A percentile compares a stretch with the other conserved stretches of the same genome.
These are phyloP conservation scores for Nicator chloris DNA, from an alignment of 2,113 vertebrate genomes.

Conservation along the genomic window DNA sequence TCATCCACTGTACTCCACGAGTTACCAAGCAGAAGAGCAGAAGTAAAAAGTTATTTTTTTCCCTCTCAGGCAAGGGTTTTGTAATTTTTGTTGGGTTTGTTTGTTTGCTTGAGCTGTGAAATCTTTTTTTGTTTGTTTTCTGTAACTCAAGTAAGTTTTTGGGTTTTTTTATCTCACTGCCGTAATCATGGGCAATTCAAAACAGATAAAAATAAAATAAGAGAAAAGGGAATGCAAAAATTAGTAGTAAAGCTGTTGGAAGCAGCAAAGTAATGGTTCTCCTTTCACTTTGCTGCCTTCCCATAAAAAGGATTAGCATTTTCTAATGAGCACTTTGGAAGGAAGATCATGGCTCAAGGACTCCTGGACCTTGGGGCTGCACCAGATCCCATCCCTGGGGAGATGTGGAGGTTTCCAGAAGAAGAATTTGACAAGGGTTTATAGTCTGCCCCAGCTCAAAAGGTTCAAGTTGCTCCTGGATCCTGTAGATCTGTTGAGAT, in stretches of 20 bases:
- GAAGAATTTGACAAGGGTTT: background rate
- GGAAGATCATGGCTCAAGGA: background rate
- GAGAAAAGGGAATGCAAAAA: background rate
- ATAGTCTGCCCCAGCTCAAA: background rate
- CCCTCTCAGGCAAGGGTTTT: background rate
- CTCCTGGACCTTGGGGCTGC: background rate
- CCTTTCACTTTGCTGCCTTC: background rate
- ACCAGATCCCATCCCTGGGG: background rate
- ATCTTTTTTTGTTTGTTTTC: background rate
- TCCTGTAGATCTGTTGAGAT: background rate
- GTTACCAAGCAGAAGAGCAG: background rate
- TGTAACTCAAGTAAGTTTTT: background rate
- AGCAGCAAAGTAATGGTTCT: background rate
- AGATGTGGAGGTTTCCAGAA: background rate
- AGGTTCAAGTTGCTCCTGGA: background rate
- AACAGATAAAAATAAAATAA: background rate
- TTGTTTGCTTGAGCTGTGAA: background rate
- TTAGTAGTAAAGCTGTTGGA: background rate
- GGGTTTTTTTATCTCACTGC: background rate
- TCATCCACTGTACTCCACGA: background rate
- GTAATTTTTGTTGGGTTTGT: rapidly evolving
- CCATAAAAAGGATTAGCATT: background rate
- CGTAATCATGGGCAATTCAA: background rate
- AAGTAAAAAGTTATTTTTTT: background rate
- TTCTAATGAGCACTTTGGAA: background rate